A percentile compares a stretch with the other conserved stretches of the same genome.
Evolutionary conservation across 2,888 invertebrate genomes (phyloP).

Genomic region (Pyrrhosoma nymphula): DNA sequence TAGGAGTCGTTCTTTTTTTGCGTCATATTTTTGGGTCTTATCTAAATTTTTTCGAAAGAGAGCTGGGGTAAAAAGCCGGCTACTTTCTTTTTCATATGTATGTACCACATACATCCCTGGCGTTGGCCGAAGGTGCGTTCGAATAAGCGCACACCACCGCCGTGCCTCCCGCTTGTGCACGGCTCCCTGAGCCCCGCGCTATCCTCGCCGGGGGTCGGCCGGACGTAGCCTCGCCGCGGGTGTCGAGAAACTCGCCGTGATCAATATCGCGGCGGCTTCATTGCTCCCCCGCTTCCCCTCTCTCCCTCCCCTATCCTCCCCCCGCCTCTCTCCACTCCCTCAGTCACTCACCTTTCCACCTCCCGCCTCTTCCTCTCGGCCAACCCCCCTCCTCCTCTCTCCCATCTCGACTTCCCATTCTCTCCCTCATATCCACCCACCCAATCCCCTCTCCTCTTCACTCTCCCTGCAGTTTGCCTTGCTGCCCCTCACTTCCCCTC

Average conservation of each 20-base stretch:
- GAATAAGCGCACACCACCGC: slow-evolving; percentile 22
- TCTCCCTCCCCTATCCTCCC: slow-evolving; percentile 29
- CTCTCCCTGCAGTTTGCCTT: neutral
- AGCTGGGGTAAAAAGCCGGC: too few species aligned
- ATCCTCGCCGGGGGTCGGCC: slow-evolving; percentile 70
- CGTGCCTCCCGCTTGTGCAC: slow-evolving; percentile 65
- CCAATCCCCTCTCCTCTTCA: slow-evolving; percentile 55
- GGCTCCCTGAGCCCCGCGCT: slow-evolving; percentile 68
- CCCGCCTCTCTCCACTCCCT: slow-evolving; percentile 25
- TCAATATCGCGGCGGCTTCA: slow-evolving; percentile 76
- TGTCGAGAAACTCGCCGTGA: slow-evolving; percentile 74
- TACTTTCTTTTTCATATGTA: neutral
- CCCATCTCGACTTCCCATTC: neutral
- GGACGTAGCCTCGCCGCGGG: slow-evolving; percentile 71
- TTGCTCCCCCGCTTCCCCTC: slow-evolving; percentile 73
- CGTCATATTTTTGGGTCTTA: neutral
- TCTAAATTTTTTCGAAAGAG: neutral
- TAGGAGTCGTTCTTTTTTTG: neutral
- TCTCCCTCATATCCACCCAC: slow-evolving; percentile 68
- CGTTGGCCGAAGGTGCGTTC: slow-evolving; percentile 55
- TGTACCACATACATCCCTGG: neutral
- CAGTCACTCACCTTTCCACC: slow-evolving; percentile 12
- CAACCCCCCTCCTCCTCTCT: slow-evolving; percentile 70
- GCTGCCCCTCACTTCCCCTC: slow-evolving; percentile 50
- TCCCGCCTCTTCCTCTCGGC: slow-evolving; percentile 73